Conservation (phyloP, 2,113 vertebrate genomes). For the Centropristis striata region DNA sequence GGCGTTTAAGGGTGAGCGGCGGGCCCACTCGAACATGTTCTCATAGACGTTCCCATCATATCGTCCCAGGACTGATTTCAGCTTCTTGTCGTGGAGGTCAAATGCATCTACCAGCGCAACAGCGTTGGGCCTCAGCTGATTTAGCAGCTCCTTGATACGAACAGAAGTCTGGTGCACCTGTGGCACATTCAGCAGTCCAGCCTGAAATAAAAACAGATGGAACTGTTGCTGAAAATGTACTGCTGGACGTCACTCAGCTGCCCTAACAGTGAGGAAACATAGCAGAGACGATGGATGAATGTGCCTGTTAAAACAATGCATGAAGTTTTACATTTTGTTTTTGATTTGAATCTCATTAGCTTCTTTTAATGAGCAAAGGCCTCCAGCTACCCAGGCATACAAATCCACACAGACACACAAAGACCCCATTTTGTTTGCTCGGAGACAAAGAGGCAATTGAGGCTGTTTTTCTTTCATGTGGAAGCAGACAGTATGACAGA, state of each 20-base stretch:
- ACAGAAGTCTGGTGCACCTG: constrained; percentile 89
- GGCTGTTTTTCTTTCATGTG: neutral
- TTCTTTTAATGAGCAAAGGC: neutral
- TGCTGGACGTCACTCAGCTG: neutral
- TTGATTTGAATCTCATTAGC: neutral
- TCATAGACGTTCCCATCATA: constrained; percentile 98
- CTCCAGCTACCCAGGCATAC: neutral
- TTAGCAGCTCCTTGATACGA: constrained; percentile 90
- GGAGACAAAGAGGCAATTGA: constrained; percentile 15
- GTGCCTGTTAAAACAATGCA: neutral
- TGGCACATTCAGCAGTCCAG: constrained; percentile 87
- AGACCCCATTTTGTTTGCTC: neutral
- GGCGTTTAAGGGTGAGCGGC: constrained; percentile 92
- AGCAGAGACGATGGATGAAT: neutral
- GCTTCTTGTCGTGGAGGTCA: constrained; percentile 88
- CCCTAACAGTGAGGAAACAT: neutral
- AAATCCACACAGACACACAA: constrained; percentile 15
- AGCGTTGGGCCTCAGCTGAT: constrained; percentile 89
- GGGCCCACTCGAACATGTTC: constrained; percentile 97
- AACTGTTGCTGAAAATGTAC: neutral
- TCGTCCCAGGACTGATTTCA: constrained; percentile 93
- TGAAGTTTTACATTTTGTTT: neutral
- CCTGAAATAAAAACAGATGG: constrained; percentile 79
- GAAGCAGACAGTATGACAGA: neutral
- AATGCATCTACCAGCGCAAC: constrained; percentile 95